Evolutionary conservation across 2,113 vertebrate species (phyloP), one percentile per base, ranked within the genome.

Genomic region (Cebidichthys violaceus): DNA sequence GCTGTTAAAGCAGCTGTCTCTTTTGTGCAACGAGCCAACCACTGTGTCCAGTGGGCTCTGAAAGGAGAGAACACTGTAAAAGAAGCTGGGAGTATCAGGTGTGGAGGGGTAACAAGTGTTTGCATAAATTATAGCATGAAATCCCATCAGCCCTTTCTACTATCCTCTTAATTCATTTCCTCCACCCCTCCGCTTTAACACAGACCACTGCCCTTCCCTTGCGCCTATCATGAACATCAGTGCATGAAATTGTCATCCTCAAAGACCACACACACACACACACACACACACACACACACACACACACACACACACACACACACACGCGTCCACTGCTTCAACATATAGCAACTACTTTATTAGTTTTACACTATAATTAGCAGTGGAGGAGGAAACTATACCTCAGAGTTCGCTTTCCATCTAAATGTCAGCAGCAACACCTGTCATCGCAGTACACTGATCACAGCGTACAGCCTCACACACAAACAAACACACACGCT

Each of bases 41-140:
- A 2, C 60, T n/a, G 69, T 62, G 83, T 54, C 78, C 29, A 69
- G 61, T 82, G 79, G 78, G 79, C 75, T 84, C 67, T 82, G n/a
- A 91, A 82, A 86, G 69, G 84, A 88, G 66, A 77, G 65, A 81
- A 39, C 50, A 69, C 41, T 47, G 71, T 45, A 62, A n/a, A 86
- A 50, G 64, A 69, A 67, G 57, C 47, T 0, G 59, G 43, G 59
- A 68, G 77, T 73, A 85, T 84, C 81, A 86, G 74, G 75, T 86
- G 83, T 70, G 79, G 50, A 60, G 68, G 45, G 54, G 57, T 14
- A 43, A 84, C 41, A 65, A 67, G 31, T 80, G 59, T 86, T 86
- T 78, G 59, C 85, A 92, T 83, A 64, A 81, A 90, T 87, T 68
- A 84, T 70, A 71, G 35, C 37, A 70, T 27, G 20, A 75, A 73